Evolutionary conservation across 2,888 invertebrate genomes (phyloP), one percentile per base, ranked within the genome.

Genomic region (Barypeithes pellucidus): DNA sequence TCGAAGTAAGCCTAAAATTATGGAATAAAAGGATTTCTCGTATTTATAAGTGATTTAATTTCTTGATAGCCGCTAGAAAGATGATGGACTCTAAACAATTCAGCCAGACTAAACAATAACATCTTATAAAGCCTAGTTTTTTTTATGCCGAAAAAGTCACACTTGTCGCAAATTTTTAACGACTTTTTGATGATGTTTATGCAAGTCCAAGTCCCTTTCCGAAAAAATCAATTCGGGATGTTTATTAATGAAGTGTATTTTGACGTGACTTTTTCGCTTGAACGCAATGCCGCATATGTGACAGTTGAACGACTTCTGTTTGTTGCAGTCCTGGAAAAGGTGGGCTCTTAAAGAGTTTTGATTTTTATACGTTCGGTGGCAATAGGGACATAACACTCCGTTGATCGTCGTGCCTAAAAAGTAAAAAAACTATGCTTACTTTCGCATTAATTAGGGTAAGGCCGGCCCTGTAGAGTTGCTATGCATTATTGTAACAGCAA

Each of bases 301-400:
- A 92, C 76, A 92, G 88, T 0, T 92, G 92, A 76, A 92, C 90
- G 82, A 92, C 92, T 79, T 92, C 92, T 60, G 92, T 60, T 73
- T 77, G 16, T 74, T 76, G 59, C 78, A 78, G 41, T 78, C 76
- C 11, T 89, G 90, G 85, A 90, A 89, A 78, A 89, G 88, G 84
- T 91, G 91, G 11, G 90, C 87, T 82, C 89, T 88, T 45, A 91
- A 87, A 84, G 88, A 88, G 84, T 87, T 87, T 81, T 88, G 87
- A 78, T 88, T 88, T 85, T 88, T 89, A 86, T 89, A 89, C 79
- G 84, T 83, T 78, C 89, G 86, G 33, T 70, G 57, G 59, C 79
- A 78, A 8, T 57, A 61, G 0, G 71, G 66, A 41, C 75, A 76
- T 14, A 18, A 2, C 9, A 57, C 54, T 16, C 54, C 33, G 18